These are phyloP conservation scores for Ditula angustiorana DNA, from an alignment of 2,888 invertebrate genomes.

Conservation along the genomic window DNA sequence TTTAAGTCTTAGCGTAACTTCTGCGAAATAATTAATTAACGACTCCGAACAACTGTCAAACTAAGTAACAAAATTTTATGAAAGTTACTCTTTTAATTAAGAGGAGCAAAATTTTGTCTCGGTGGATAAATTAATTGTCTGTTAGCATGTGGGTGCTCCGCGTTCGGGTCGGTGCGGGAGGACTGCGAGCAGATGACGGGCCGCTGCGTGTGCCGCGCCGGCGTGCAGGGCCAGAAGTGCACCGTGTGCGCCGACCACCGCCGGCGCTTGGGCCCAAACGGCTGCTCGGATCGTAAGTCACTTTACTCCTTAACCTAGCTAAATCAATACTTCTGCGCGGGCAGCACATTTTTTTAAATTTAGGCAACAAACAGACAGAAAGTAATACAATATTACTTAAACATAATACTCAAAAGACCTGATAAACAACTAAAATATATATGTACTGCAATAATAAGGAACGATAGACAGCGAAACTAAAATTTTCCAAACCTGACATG, in stretches of 20 bases:
- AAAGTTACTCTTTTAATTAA: slow-evolving; percentile 30
- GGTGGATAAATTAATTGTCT: not conserved
- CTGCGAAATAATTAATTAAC: slow-evolving; percentile 38
- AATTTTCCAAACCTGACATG: no score
- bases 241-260: slow-evolving; percentile 92
- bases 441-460: no score
- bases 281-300: slow-evolving; percentile 82
- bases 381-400: no score
- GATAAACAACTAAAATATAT: no score
- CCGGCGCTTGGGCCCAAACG: slow-evolving; percentile 90
- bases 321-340: no score
- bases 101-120: slow-evolving; percentile 14
- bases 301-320: no score
- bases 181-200: slow-evolving; percentile 98
- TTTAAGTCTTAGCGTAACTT: slow-evolving; percentile 30
- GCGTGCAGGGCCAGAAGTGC: slow-evolving; percentile 95
- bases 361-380: no score
- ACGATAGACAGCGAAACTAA: no score
- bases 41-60: slow-evolving; percentile 34
- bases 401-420: no score
- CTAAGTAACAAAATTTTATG: slow-evolving; percentile 26
- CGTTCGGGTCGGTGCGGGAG: slow-evolving; percentile 94
- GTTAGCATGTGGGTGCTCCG: slow-evolving; percentile 94
- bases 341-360: no score
- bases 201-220: slow-evolving; percentile 93